A percentile compares a stretch with the other conserved stretches of the same genome.
phyloP scores from a whole-genome alignment of 2,888 invertebrate genomes.

The Apotomis turbidana region DNA sequence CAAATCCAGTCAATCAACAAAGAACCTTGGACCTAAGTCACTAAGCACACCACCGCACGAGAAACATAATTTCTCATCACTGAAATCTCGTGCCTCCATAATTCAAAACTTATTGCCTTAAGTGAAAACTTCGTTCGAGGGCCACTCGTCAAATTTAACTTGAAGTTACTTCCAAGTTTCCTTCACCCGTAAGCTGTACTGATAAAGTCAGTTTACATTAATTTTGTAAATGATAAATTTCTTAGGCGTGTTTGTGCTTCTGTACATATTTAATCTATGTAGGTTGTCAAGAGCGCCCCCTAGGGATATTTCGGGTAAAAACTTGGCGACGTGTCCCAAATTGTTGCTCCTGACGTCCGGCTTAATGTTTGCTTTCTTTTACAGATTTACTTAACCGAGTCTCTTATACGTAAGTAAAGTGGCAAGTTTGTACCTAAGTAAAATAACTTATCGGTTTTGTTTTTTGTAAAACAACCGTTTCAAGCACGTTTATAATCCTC shows the following conservation, averaged over 20 bases:
- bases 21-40: neutral
- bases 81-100: conserved; percentile 41
- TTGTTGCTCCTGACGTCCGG: neutral
- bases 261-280: conserved; percentile 21
- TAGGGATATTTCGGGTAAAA: neutral
- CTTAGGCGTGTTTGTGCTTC: conserved; percentile 13
- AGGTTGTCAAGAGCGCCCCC: neutral
- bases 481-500: too few relatives aligned
- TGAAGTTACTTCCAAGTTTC: conserved; percentile 43
- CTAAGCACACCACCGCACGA: neutral
- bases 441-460: too few relatives aligned
- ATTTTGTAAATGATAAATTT: conserved; percentile 51
- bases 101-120: conserved; percentile 44
- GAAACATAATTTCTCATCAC: conserved; percentile 34
- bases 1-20: neutral
- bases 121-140: conserved; percentile 44
- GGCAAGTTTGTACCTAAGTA: too few relatives aligned
- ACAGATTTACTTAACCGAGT: neutral
- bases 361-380: neutral
- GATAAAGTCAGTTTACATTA: conserved; percentile 49
- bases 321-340: conserved; percentile 3
- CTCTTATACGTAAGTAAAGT: too few relatives aligned
- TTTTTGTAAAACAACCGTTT: too few relatives aligned
- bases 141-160: conserved; percentile 43
- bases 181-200: conserved; percentile 39